A percentile compares a stretch with the other conserved stretches of the same genome.
Evolutionary conservation across 2,888 invertebrate species (phyloP).

Genomic region (Xestia c-nigrum): DNA sequence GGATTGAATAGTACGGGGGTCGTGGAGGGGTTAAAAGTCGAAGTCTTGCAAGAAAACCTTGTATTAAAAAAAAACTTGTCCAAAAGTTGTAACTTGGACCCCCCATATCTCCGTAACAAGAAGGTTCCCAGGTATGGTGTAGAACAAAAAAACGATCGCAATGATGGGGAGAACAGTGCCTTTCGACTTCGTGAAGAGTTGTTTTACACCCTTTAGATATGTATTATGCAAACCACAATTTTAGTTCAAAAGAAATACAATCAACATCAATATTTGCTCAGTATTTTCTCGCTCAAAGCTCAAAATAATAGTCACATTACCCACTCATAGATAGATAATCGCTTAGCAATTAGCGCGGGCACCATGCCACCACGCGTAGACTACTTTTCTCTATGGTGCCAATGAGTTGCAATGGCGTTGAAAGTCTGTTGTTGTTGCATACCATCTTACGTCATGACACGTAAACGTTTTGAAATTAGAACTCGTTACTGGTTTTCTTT

Average conservation of each 20-base stretch:
- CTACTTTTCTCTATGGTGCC: constrained; percentile 37
- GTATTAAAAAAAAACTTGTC: too few species aligned
- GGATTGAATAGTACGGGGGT: too few species aligned
- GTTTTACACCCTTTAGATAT: too few species aligned
- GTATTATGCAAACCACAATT: neutral
- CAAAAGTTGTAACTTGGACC: too few species aligned
- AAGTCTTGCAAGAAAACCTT: too few species aligned
- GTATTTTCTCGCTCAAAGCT: constrained; percentile 3
- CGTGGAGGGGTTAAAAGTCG: too few species aligned
- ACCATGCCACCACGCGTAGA: constrained; percentile 52
- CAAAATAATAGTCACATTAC: constrained; percentile 20
- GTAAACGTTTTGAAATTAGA: constrained; percentile 40
- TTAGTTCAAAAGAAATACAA: neutral
- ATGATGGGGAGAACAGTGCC: too few species aligned
- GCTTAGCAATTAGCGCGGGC: constrained; percentile 70
- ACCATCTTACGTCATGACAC: constrained; percentile 43
- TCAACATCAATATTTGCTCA: neutral
- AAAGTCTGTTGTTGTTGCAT: constrained; percentile 43
- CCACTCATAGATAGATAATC: constrained; percentile 54
- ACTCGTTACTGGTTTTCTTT: constrained; percentile 2
- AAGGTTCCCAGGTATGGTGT: too few species aligned
- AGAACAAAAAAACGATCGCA: too few species aligned
- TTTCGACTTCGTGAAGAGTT: too few species aligned
- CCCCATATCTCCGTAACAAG: too few species aligned
- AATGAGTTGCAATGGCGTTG: constrained; percentile 38